phyloP scores from a whole-genome alignment of 2,888 invertebrate genomes.

The Tetragonisca angustula region DNA sequence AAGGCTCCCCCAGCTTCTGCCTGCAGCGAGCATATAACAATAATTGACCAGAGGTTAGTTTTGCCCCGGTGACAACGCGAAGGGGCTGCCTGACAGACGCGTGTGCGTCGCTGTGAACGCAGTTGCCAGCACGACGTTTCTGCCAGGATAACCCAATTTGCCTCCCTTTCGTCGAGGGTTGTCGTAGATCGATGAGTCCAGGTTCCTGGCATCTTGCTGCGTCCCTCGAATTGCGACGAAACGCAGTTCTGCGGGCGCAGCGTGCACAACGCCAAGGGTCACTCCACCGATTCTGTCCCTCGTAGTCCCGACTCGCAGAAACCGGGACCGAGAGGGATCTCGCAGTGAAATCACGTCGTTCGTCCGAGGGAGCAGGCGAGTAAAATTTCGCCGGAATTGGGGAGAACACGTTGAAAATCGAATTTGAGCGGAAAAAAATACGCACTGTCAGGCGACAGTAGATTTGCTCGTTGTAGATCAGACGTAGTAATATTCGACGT shows the following conservation, averaged over 20 bases:
- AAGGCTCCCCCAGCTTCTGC: not conserved
- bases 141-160: conserved; percentile 66
- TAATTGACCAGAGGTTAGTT: conserved; percentile 4
- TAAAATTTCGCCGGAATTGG: not conserved
- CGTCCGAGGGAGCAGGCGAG: not conserved
- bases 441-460: not conserved
- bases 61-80: conserved; percentile 16
- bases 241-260: conserved; percentile 65
- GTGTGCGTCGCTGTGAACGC: not conserved
- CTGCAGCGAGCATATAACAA: not conserved
- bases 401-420: not conserved
- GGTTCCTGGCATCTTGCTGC: conserved; percentile 38
- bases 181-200: conserved; percentile 67
- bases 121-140: conserved; percentile 47
- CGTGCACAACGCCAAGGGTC: conserved; percentile 46
- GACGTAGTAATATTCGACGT: not conserved
- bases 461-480: not conserved
- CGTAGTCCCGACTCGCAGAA: not conserved
- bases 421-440: not conserved
- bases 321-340: not conserved
- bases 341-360: conserved; percentile 4
- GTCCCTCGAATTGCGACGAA: conserved; percentile 38
- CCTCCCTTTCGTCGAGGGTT: conserved; percentile 56
- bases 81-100: conserved; percentile 16
- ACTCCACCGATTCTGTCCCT: conserved; percentile 21